Percentiles rank a stretch among this genome's conserved stretches.
Conservation (phyloP, 2,888 invertebrate species). For the Lamellibrachia columna region DNA sequence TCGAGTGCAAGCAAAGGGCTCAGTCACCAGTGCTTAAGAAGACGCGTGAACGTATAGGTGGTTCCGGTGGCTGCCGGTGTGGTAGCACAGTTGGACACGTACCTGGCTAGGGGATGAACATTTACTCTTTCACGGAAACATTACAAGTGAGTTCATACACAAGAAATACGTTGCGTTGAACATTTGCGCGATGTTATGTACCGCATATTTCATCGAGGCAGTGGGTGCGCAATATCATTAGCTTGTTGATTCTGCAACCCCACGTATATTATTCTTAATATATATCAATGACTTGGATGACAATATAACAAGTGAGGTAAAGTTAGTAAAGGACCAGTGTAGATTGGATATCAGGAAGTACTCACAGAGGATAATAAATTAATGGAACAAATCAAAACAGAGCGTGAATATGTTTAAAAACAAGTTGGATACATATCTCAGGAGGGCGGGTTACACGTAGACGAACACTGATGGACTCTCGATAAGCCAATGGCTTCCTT, state of each 20-base stretch:
- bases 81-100: not conserved
- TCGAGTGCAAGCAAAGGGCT: not conserved
- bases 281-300: too few relatives aligned
- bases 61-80: not conserved
- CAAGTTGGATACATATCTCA: too few relatives aligned
- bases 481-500: too few relatives aligned
- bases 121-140: not conserved
- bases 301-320: too few relatives aligned
- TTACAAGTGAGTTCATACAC: not conserved
- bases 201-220: not conserved
- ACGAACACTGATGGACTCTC: too few relatives aligned
- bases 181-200: not conserved
- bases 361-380: too few relatives aligned
- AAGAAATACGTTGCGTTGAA: not conserved
- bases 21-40: not conserved
- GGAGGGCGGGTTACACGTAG: too few relatives aligned
- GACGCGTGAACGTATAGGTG: not conserved
- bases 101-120: not conserved
- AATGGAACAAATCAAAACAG: too few relatives aligned
- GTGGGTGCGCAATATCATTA: not conserved
- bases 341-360: too few relatives aligned
- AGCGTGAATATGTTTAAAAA: too few relatives aligned
- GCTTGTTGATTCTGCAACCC: not conserved
- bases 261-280: not conserved
- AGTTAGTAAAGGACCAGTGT: too few relatives aligned